Percentiles rank a stretch among this genome's conserved stretches.
phyloP scores from a whole-genome alignment of 2,888 invertebrate species.

The Orchestes rusci region DNA sequence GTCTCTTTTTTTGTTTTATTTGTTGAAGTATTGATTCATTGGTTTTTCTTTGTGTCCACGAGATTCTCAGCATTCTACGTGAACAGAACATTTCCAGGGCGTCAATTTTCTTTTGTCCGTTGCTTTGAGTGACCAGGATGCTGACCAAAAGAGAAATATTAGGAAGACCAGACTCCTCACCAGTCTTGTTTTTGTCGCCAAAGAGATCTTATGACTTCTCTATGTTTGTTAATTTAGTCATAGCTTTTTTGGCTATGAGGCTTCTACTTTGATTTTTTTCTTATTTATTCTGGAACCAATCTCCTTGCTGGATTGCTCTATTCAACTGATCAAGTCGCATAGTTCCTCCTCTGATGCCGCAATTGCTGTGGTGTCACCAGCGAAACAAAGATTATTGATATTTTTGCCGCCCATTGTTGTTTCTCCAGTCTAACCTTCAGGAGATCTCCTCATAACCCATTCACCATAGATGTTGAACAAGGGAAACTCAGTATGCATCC shows the following conservation, averaged over 20 bases:
- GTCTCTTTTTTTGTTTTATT: constrained; percentile 6
- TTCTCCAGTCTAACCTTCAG: too few species aligned
- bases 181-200: constrained; percentile 5
- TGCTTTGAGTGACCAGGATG: not conserved
- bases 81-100: not conserved
- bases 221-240: constrained; percentile 1
- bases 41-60: constrained; percentile 2
- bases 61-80: constrained; percentile 1
- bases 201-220: not conserved
- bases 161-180: constrained; percentile 6
- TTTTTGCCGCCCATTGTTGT: too few species aligned
- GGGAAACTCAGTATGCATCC: too few species aligned
- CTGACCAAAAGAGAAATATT: too few species aligned
- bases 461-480: too few species aligned
- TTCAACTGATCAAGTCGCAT: constrained; percentile 5
- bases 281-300: constrained; percentile 2
- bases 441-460: too few species aligned
- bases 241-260: too few species aligned
- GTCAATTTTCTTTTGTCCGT: not conserved
- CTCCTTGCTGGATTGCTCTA: constrained; percentile 8
- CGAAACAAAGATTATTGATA: too few species aligned
- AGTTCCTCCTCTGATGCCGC: constrained; percentile 8
- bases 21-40: constrained; percentile 1
- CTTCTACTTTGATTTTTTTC: constrained; percentile 1
- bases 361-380: constrained; percentile 5